These are phyloP conservation scores for Ceryle rudis DNA, from an alignment of 2,797 vertebrate species.

Conservation along the genomic window DNA sequence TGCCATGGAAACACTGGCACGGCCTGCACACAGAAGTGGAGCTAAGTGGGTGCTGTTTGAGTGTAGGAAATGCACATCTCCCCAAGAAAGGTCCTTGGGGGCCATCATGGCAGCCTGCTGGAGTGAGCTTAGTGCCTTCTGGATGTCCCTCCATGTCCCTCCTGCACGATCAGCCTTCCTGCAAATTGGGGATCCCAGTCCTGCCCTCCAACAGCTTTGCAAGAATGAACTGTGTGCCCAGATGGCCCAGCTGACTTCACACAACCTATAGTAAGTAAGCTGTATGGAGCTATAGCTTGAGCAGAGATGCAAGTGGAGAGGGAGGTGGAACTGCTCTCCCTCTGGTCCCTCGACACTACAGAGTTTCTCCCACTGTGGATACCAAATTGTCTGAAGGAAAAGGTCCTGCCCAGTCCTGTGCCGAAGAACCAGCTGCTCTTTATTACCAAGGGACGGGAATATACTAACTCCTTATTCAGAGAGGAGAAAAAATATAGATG, in stretches of 20 bases:
- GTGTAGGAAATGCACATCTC: neutral
- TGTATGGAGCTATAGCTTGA: neutral
- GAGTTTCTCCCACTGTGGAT: accelerated
- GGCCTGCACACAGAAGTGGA: neutral
- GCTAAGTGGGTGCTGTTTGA: neutral
- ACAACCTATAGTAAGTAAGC: neutral
- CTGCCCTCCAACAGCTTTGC: neutral
- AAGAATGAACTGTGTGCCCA: neutral
- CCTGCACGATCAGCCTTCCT: neutral
- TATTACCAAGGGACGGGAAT: neutral
- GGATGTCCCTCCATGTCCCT: neutral
- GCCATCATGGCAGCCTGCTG: neutral
- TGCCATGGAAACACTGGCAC: conserved; percentile 42
- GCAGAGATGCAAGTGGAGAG: neutral
- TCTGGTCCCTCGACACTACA: neutral
- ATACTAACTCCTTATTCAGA: neutral
- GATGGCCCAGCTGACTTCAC: neutral
- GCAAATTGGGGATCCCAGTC: neutral
- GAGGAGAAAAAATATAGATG: neutral
- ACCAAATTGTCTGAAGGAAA: neutral
- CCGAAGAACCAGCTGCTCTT: neutral
- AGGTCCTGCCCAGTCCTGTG: neutral
- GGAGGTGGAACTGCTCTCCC: neutral
- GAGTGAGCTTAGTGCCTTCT: neutral
- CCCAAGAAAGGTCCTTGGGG: neutral